A percentile compares a stretch with the other conserved stretches of the same genome.
phyloP scores from a whole-genome alignment of 1,140 invertebrate genomes.

The Caenorhabditis latens region DNA sequence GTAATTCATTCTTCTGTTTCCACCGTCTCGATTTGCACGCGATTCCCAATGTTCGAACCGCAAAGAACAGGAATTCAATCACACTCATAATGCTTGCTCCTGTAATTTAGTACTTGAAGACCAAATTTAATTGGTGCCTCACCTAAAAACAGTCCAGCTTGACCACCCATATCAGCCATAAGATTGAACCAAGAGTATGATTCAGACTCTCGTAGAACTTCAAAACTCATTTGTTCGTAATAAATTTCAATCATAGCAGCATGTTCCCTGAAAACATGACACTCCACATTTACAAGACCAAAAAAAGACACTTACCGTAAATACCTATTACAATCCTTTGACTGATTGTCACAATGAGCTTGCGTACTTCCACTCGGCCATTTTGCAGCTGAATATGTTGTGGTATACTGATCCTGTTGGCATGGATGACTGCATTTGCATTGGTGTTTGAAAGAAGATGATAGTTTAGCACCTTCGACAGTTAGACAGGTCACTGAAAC shows the following conservation, averaged over 20 bases:
- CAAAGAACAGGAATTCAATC: slow-evolving; percentile 35
- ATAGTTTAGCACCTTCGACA: slow-evolving; percentile 69
- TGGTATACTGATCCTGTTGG: slow-evolving; percentile 74
- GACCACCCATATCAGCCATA: slow-evolving; percentile 76
- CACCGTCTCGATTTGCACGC: slow-evolving; percentile 28
- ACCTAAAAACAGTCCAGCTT: slow-evolving; percentile 74
- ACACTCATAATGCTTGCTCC: slow-evolving; percentile 40
- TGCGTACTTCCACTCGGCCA: slow-evolving; percentile 71
- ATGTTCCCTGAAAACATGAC: slow-evolving; percentile 59
- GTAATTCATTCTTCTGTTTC: slow-evolving; percentile 4
- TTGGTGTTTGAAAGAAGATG: slow-evolving; percentile 49
- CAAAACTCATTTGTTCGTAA: slow-evolving; percentile 77
- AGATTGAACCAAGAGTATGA: slow-evolving; percentile 76
- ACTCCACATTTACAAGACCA: not conserved
- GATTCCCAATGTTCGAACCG: slow-evolving; percentile 18
- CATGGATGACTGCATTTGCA: slow-evolving; percentile 75
- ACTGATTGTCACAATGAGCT: slow-evolving; percentile 62
- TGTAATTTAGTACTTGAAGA: not conserved
- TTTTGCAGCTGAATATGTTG: slow-evolving; percentile 75
- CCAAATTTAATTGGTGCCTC: not conserved
- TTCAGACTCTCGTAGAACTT: slow-evolving; percentile 74
- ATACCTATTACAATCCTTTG: slow-evolving; percentile 64
- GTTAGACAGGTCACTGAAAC: slow-evolving; percentile 71
- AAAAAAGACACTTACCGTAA: slow-evolving; percentile 25
- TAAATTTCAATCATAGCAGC: slow-evolving; percentile 76